These are phyloP conservation scores for Grus americana DNA, from an alignment of 2,113 vertebrate genomes.

Conservation along the genomic window DNA sequence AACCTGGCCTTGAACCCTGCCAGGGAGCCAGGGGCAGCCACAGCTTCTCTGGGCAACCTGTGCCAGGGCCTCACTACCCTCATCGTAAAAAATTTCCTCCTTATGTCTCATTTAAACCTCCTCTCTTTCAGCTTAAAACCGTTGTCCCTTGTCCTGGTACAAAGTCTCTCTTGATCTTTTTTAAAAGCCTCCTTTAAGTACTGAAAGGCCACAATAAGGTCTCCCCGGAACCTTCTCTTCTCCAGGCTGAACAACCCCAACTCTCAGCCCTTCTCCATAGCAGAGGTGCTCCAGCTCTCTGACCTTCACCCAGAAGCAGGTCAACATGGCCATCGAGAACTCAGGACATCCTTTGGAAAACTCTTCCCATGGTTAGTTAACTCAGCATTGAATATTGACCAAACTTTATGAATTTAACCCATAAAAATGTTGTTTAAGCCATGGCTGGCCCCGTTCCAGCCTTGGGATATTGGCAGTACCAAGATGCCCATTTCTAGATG, in stretches of 20 bases:
- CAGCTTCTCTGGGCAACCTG: background rate
- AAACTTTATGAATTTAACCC: background rate
- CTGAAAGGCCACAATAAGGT: fast-evolving
- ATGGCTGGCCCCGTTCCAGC: background rate
- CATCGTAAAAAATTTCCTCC: too few relatives aligned
- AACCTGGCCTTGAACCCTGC: background rate
- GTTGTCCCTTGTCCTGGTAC: background rate
- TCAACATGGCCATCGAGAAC: fast-evolving
- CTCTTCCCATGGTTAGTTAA: too few relatives aligned
- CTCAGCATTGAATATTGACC: background rate
- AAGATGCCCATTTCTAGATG: background rate
- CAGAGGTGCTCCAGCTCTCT: background rate
- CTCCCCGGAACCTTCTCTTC: background rate
- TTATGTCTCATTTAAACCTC: background rate
- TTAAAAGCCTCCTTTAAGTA: background rate
- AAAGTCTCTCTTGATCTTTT: background rate
- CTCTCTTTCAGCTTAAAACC: background rate
- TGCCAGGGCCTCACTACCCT: fast-evolving
- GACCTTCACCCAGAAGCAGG: background rate
- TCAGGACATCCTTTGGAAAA: background rate
- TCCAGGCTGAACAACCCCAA: background rate
- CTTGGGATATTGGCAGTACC: background rate
- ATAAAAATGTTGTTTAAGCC: background rate
- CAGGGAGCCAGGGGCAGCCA: background rate
- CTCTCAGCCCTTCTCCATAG: too few relatives aligned